These are phyloP conservation scores for Amblyjoppa fuscipennis DNA, from an alignment of 2,888 invertebrate genomes.

Conservation along the genomic window DNA sequence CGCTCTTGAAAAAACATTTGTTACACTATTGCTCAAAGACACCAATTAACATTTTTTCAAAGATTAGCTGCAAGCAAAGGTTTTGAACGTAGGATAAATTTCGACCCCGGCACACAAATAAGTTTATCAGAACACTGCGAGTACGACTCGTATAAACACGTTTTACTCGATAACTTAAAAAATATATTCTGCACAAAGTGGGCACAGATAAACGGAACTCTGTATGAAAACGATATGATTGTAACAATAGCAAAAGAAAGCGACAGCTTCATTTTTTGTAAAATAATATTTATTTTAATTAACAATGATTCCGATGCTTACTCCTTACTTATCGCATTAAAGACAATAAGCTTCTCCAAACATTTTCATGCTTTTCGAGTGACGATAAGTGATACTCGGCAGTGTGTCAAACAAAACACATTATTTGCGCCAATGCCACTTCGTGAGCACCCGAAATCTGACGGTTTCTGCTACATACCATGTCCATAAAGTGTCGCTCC, in stretches of 20 bases:
- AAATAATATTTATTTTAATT: constrained; percentile 29
- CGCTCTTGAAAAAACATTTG: too few species aligned
- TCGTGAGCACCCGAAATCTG: constrained; percentile 11
- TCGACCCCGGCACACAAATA: constrained; percentile 22
- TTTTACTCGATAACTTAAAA: constrained; percentile 13
- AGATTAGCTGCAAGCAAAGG: constrained; percentile 21
- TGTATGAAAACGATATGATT: constrained; percentile 35
- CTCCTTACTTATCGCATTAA: constrained; percentile 16
- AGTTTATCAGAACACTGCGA: constrained; percentile 12
- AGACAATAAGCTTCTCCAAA: constrained; percentile 14
- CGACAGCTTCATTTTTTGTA: constrained; percentile 14
- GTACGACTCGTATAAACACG: constrained; percentile 2
- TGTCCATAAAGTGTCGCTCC: neutral
- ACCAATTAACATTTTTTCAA: too few species aligned
- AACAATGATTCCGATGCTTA: constrained; percentile 5
- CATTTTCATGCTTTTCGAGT: constrained; percentile 29
- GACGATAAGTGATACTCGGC: constrained; percentile 3
- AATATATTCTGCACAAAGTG: constrained; percentile 24
- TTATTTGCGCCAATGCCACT: constrained; percentile 19
- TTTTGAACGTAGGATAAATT: constrained; percentile 42
- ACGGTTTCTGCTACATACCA: constrained; percentile 15
- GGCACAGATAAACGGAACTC: constrained; percentile 20
- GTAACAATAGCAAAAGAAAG: neutral
- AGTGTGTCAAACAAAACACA: constrained; percentile 2
- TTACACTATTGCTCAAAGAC: too few species aligned